phyloP scores from a whole-genome alignment of 2,888 invertebrate genomes.

The Apamea monoglypha region DNA sequence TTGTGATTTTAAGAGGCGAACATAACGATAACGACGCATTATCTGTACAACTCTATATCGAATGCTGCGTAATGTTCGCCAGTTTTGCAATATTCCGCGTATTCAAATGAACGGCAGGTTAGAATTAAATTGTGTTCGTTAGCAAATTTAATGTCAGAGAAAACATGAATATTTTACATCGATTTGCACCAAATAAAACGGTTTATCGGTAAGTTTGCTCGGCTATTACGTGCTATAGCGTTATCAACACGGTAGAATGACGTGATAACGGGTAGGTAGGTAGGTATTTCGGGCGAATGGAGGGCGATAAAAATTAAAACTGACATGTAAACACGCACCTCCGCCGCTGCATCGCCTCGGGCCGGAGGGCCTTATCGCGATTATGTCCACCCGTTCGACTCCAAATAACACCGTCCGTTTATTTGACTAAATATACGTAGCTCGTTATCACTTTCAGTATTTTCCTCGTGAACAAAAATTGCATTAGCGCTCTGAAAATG shows the following conservation, averaged over 20 bases:
- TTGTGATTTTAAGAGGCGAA: constrained; percentile 22
- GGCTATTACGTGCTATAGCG: constrained; percentile 78
- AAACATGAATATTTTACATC: constrained; percentile 58
- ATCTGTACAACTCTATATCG: neutral
- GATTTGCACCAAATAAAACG: constrained; percentile 69
- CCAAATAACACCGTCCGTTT: constrained; percentile 59
- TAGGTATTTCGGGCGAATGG: constrained; percentile 81
- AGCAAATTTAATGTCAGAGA: constrained; percentile 46
- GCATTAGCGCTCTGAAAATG: constrained; percentile 26
- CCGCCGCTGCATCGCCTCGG: constrained; percentile 75
- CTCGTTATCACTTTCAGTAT: constrained; percentile 32
- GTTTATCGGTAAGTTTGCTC: constrained; percentile 77
- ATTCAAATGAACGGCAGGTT: constrained; percentile 35
- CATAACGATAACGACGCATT: constrained; percentile 21
- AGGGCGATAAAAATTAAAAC: constrained; percentile 84
- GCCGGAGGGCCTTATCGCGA: constrained; percentile 73
- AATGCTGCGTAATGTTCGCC: constrained; percentile 11
- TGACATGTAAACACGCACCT: constrained; percentile 80
- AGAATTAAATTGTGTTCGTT: constrained; percentile 47
- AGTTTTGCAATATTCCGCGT: constrained; percentile 14
- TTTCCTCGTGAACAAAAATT: constrained; percentile 23
- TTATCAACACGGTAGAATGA: constrained; percentile 82
- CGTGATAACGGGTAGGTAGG: constrained; percentile 82
- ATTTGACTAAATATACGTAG: constrained; percentile 47
- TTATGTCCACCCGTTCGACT: constrained; percentile 70